A percentile compares a stretch with the other conserved stretches of the same genome.
Evolutionary conservation across 2,797 vertebrate genomes (phyloP).

Genomic region (Chiroxiphia lanceolata): DNA sequence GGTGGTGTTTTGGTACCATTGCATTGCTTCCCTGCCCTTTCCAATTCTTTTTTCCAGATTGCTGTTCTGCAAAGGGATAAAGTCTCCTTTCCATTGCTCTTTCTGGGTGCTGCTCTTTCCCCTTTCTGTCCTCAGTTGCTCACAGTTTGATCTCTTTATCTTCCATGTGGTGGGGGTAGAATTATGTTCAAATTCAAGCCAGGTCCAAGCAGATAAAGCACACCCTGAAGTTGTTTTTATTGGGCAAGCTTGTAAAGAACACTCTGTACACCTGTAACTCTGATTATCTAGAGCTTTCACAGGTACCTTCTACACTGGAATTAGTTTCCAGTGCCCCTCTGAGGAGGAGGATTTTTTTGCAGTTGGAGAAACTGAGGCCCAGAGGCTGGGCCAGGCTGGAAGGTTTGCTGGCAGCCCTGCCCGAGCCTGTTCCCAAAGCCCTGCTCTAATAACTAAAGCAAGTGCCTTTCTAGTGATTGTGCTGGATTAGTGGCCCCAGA

Average conservation of each 20-base stretch:
- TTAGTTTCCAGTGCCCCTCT: background rate
- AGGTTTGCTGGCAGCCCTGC: background rate
- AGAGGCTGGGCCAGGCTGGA: background rate
- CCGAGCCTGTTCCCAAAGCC: background rate
- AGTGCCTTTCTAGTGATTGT: background rate
- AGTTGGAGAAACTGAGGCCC: background rate
- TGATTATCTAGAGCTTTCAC: background rate
- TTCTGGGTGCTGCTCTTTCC: background rate
- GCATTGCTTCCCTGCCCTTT: background rate
- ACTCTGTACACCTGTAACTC: background rate
- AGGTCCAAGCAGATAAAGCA: background rate
- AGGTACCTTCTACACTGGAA: background rate
- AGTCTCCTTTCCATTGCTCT: background rate
- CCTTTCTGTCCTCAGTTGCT: background rate
- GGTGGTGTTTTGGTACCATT: rapidly evolving
- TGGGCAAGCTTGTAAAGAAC: background rate
- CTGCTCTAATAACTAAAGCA: background rate
- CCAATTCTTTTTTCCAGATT: background rate
- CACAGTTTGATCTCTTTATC: background rate
- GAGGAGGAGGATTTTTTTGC: background rate
- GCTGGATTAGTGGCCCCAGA: constrained; percentile 18
- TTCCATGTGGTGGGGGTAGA: background rate
- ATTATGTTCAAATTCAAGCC: background rate
- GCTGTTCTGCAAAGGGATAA: background rate
- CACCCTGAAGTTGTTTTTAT: background rate